Base-by-base conservation (phyloP, 2,113 vertebrate species). In the Trochalopteron elliotii region DNA sequence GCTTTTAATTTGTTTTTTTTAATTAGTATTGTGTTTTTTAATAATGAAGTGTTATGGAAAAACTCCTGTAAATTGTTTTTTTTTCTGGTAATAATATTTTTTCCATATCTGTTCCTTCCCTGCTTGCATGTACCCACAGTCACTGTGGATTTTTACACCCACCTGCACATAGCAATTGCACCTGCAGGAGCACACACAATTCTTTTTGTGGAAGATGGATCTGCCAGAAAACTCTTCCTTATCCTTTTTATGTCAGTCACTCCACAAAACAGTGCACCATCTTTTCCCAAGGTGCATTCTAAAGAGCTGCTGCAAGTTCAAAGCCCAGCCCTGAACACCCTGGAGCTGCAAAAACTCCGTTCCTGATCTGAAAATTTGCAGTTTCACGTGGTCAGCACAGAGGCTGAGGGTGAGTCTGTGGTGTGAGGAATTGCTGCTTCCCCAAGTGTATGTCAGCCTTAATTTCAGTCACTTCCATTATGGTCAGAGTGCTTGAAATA, bases 401-500 rank as follows among this genome's bases (percentile, higher is more conserved):
- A 77, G 67, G 31, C 23, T 76, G 18, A 2, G 69, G 59, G 42
- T 30, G 44, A 72, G 33, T 28, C 40, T 72, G 37, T 40, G n/a
- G 8, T 40, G 39, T 55, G 47, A 87, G 71, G 56, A 70, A 74
- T 8, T 87, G 47, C 68, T 83, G 70, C 42, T 86, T 86, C 59
- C 52, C 44, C 40, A 60, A 82, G 63, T 2, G 2, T 10, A 5
- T 20, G 86, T 81, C 93, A 87, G 37, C 45, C 69, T 91, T 39
- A 21, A 96, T 90, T 78, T 74, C 91, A 93, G 44, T 56, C 69
- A 57, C 44, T 92, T 68, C 64, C 76, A 87, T 86, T 81, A 78
- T 44, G 83, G 79, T 64, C 64, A 70, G 74, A 78, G 65, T 31
- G 83, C 39, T 85, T 60, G 75, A 64, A 92, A 94, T 82, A 49